Percentiles rank a stretch among this genome's conserved stretches.
These are phyloP conservation scores for Dione vanillae DNA, from an alignment of 2,888 invertebrate genomes.

Conservation along the genomic window DNA sequence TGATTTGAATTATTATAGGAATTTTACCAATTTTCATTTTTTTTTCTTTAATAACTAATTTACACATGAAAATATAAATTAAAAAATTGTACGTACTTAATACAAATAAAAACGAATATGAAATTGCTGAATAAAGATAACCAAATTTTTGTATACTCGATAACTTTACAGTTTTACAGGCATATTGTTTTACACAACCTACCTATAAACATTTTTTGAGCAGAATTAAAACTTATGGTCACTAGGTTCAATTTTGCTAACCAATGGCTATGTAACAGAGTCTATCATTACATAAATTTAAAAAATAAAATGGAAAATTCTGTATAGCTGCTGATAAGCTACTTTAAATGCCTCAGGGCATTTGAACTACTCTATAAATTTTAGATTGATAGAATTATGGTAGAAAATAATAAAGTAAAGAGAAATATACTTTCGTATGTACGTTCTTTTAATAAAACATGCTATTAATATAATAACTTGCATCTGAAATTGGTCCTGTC, in stretches of 20 bases:
- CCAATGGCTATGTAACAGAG: too few species aligned
- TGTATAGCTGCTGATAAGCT: neutral
- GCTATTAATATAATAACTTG: neutral
- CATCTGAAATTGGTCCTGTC: too few species aligned
- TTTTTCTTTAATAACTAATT: too few species aligned
- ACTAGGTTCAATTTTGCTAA: neutral
- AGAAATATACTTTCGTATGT: conserved; percentile 4
- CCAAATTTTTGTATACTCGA: too few species aligned
- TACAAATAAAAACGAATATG: too few species aligned
- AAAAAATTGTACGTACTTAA: too few species aligned
- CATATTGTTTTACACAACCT: too few species aligned
- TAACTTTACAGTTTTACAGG: too few species aligned
- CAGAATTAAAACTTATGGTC: neutral
- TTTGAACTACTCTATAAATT: conserved; percentile 5
- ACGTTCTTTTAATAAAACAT: conserved; percentile 1
- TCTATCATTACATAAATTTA: neutral
- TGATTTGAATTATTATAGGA: neutral
- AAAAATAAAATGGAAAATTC: neutral
- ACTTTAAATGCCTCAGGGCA: conserved; percentile 10
- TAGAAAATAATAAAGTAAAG: conserved; percentile 2
- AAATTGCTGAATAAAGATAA: too few species aligned
- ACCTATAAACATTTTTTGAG: too few species aligned
- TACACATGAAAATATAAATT: too few species aligned
- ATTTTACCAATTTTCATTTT: neutral
- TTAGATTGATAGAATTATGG: conserved; percentile 7